Evolutionary conservation across 2,888 invertebrate genomes (phyloP).

Genomic region (Ormia ochracea): DNA sequence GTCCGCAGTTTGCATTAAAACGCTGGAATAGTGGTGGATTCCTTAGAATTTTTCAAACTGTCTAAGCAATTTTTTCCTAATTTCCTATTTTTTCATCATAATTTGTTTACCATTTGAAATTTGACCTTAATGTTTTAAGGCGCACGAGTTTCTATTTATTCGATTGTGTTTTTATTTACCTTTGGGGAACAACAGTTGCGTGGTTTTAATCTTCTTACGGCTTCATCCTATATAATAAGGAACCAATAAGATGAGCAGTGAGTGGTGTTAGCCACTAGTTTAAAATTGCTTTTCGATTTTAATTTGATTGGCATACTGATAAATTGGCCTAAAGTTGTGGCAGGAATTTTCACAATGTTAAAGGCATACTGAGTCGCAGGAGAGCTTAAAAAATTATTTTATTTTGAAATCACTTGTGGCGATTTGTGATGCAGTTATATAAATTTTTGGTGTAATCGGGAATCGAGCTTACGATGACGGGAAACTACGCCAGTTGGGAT

Average conservation of each 20-base stretch:
- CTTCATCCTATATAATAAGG: not conserved
- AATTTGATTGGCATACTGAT: not conserved
- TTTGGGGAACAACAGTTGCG: slow-evolving; percentile 31
- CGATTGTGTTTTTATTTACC: slow-evolving; percentile 12
- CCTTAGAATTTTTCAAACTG: not conserved
- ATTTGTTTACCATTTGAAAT: slow-evolving; percentile 30
- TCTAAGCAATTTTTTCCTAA: slow-evolving; percentile 10
- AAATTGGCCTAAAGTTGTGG: not conserved
- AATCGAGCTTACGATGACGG: too few species aligned
- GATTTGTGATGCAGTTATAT: too few species aligned
- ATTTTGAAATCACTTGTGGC: too few species aligned
- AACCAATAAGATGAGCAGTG: not conserved
- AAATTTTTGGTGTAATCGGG: too few species aligned
- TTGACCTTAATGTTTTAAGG: slow-evolving; percentile 29
- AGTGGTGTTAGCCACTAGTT: not conserved
- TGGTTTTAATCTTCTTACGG: slow-evolving; percentile 51
- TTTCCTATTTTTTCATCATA: slow-evolving; percentile 12
- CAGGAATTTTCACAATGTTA: not conserved
- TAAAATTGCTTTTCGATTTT: not conserved
- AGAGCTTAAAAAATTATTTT: too few species aligned
- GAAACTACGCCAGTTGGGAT: too few species aligned
- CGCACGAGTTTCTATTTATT: slow-evolving; percentile 49
- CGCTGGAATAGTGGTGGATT: slow-evolving; percentile 34
- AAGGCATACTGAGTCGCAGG: too few species aligned
- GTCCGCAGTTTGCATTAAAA: slow-evolving; percentile 27